phyloP scores from a whole-genome alignment of 1,140 invertebrate species.

The Mycetomoellerius zeteki region DNA sequence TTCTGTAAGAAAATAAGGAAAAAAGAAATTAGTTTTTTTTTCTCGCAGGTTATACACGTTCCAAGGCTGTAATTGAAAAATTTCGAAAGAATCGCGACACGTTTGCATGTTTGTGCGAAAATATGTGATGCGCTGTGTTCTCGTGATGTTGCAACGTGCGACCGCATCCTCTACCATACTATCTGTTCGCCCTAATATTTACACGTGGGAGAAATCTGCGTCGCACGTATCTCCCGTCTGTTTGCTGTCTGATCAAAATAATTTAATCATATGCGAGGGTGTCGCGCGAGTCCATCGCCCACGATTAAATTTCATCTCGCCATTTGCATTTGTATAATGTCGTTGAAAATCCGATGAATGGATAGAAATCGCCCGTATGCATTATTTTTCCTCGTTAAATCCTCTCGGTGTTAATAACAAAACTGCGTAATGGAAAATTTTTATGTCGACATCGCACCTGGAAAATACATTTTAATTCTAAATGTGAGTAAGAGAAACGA shows the following conservation, averaged over 20 bases:
- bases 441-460: not conserved
- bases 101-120: not conserved
- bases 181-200: slow-evolving; percentile 52
- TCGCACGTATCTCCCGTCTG: slow-evolving; percentile 5
- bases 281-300: not conserved
- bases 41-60: not conserved
- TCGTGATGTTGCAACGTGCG: slow-evolving; percentile 6
- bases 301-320: slow-evolving; percentile 53
- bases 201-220: slow-evolving; percentile 23
- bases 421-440: slow-evolving; percentile 3
- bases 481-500: not conserved
- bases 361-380: not conserved
- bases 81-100: not conserved
- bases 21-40: not conserved
- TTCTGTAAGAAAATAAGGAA: not conserved
- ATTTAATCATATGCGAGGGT: slow-evolving; percentile 34
- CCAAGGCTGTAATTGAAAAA: not conserved
- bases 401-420: not conserved
- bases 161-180: slow-evolving; percentile 8
- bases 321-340: slow-evolving; percentile 33
- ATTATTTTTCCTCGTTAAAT: slow-evolving; percentile 15
- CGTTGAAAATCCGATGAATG: slow-evolving; percentile 28
- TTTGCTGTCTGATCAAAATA: slow-evolving; percentile 45
- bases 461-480: slow-evolving; percentile 39
- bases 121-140: not conserved